Conservation (phyloP, 2,113 vertebrate species). For the Ceyx melanurus region DNA sequence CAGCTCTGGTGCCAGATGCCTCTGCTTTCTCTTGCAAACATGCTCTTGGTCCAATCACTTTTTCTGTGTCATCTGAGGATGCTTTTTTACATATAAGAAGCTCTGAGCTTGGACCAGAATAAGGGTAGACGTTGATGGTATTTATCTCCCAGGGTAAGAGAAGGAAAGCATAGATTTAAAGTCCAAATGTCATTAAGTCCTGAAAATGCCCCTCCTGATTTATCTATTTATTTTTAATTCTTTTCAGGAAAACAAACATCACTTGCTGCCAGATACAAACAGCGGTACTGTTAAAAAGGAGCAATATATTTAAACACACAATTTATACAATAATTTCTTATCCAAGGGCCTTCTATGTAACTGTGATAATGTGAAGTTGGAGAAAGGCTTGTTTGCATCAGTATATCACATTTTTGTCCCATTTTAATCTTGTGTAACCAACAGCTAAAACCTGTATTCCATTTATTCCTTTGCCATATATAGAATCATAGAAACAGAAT, state of each 20-base stretch:
- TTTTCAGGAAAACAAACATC: background rate
- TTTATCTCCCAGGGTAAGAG: background rate
- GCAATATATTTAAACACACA: background rate
- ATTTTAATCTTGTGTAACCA: background rate
- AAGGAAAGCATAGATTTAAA: background rate
- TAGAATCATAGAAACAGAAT: too few species aligned
- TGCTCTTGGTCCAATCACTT: background rate
- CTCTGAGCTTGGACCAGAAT: background rate
- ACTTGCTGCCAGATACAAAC: background rate
- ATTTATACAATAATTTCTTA: background rate
- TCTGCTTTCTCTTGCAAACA: conserved; percentile 20
- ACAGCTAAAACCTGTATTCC: background rate
- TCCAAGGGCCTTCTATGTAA: background rate
- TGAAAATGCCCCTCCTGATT: background rate
- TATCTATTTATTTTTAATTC: background rate
- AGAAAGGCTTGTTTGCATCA: background rate
- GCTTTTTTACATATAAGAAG: background rate
- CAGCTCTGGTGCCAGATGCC: background rate
- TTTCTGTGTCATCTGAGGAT: conserved; percentile 38
- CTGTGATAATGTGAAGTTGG: background rate
- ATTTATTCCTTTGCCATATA: background rate
- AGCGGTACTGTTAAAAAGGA: background rate
- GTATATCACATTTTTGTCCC: background rate
- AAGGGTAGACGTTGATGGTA: background rate
- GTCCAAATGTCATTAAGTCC: background rate